Percentiles rank a stretch among this genome's conserved stretches.
These are phyloP conservation scores for Pyxicephalus adspersus DNA, from an alignment of 2,113 vertebrate species.

Conservation along the genomic window DNA sequence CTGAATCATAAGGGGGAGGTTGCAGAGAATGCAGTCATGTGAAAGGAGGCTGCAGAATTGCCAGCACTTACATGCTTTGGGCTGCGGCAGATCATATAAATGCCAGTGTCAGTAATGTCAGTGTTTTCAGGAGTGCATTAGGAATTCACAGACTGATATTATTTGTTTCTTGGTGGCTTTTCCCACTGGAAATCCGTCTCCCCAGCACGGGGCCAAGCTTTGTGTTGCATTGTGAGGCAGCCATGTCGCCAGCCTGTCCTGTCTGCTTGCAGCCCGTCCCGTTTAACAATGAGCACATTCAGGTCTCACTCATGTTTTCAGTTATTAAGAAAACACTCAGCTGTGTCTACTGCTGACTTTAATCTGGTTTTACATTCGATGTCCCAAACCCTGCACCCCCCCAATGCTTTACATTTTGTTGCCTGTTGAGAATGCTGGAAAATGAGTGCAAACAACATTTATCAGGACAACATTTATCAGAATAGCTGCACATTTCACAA, in stretches of 20 bases:
- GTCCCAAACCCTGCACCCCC: slow-evolving; percentile 61
- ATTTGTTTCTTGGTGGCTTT: too few species aligned
- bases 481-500: too few species aligned
- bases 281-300: slow-evolving; percentile 83
- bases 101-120: too few species aligned
- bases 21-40: too few species aligned
- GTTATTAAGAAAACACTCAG: slow-evolving; percentile 83
- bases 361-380: slow-evolving; percentile 72
- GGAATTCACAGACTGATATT: too few species aligned
- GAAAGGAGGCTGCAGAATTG: too few species aligned
- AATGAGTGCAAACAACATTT: neutral
- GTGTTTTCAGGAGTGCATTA: too few species aligned
- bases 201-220: slow-evolving; percentile 63
- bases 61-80: too few species aligned
- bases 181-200: too few species aligned
- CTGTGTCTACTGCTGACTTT: slow-evolving; percentile 82
- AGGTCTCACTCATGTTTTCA: slow-evolving; percentile 80
- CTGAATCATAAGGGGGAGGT: too few species aligned
- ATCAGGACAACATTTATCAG: too few species aligned
- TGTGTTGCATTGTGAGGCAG: slow-evolving; percentile 72
- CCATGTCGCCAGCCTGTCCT: slow-evolving; percentile 79
- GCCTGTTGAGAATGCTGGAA: slow-evolving; percentile 69
- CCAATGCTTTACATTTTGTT: slow-evolving; percentile 74
- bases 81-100: too few species aligned
- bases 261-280: slow-evolving; percentile 64